Evolutionary conservation across 2,113 vertebrate genomes (phyloP).

Genomic region (Cichladusa arquata): DNA sequence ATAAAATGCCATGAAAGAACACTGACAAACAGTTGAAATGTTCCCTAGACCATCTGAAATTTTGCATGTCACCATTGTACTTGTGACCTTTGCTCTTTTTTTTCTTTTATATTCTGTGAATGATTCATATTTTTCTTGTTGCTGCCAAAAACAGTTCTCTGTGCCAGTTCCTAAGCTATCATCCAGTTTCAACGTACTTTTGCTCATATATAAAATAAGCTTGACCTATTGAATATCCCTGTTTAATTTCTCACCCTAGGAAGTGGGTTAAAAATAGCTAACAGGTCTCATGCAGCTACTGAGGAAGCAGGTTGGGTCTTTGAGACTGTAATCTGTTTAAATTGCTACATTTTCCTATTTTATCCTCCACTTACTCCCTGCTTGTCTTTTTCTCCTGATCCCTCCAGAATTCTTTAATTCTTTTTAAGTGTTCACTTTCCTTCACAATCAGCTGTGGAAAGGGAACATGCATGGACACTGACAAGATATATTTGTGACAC

Average conservation of each 20-base stretch:
- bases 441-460: not conserved
- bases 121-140: not conserved
- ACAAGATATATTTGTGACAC: not conserved
- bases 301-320: not conserved
- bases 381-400: not conserved
- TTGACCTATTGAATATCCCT: not conserved
- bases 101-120: not conserved
- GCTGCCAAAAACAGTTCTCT: not conserved
- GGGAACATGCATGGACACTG: not conserved
- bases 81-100: not conserved
- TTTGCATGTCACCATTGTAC: not conserved
- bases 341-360: not conserved
- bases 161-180: not conserved
- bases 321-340: not conserved
- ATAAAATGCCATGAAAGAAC: not conserved
- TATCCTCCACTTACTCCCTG: not conserved
- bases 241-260: not conserved
- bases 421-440: not conserved
- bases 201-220: not conserved
- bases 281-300: not conserved
- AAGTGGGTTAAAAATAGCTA: not conserved
- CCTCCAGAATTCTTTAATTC: not conserved
- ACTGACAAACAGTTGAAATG: not conserved
- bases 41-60: not conserved
- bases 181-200: not conserved